Evolutionary conservation across 2,797 vertebrate species (phyloP).

Genomic region (Sternotherus odoratus): DNA sequence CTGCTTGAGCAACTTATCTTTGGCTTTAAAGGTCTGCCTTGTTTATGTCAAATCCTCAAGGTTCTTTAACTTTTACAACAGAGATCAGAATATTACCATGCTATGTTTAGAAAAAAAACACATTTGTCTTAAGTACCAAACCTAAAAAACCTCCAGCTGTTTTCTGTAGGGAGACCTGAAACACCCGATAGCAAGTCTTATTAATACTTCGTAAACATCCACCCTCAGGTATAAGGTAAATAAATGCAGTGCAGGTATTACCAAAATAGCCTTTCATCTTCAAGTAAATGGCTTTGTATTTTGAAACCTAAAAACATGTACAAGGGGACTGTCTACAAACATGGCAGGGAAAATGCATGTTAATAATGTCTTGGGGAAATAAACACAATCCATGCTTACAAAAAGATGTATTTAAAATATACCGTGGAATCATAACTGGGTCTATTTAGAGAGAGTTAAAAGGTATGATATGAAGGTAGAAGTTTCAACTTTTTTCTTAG

Average conservation of each 20-base stretch:
- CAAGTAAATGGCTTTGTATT: not conserved
- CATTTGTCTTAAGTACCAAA: not conserved
- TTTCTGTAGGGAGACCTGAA: not conserved
- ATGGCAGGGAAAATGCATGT: not conserved
- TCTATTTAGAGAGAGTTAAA: not conserved
- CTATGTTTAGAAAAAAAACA: not conserved
- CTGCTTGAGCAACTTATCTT: conserved; percentile 65
- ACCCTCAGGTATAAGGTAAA: not conserved
- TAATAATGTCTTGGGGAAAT: not conserved
- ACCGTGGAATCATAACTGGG: not conserved
- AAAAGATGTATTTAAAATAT: not conserved
- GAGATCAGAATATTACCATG: not conserved
- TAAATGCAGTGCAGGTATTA: not conserved
- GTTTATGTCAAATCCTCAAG: conserved; percentile 68
- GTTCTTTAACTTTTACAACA: conserved; percentile 48
- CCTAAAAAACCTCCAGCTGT: not conserved
- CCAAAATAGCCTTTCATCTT: not conserved
- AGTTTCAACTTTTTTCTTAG: not conserved
- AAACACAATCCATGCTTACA: not conserved
- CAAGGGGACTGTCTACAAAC: not conserved
- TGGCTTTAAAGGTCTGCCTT: conserved; percentile 58
- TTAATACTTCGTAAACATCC: not conserved
- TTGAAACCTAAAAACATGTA: not conserved
- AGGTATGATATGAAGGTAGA: not conserved
- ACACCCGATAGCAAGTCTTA: not conserved